Evolutionary conservation across 2,797 vertebrate genomes (phyloP).

Genomic region (Pangasius sanitwongsei): DNA sequence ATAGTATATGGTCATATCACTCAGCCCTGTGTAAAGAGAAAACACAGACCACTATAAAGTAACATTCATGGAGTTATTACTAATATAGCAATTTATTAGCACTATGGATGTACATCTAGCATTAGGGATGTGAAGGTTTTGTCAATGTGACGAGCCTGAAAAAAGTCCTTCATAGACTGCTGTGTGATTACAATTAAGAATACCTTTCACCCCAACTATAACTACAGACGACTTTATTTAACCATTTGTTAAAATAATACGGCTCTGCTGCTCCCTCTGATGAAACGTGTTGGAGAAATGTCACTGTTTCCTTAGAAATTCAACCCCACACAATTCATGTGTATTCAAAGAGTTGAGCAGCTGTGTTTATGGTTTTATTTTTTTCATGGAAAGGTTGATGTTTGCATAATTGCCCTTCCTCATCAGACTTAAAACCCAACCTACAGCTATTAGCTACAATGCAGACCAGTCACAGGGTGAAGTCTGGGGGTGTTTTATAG

Average conservation of each 20-base stretch:
- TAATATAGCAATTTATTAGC: background rate
- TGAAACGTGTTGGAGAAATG: background rate
- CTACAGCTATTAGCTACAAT: background rate
- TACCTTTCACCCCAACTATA: background rate
- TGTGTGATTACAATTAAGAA: background rate
- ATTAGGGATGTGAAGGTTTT: background rate
- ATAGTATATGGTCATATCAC: background rate
- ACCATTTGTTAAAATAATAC: background rate
- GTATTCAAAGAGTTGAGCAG: background rate
- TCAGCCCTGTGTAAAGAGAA: no score
- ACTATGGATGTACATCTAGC: background rate
- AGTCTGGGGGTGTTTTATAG: background rate
- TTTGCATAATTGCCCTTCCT: background rate
- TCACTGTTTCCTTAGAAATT: background rate
- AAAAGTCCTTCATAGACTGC: background rate
- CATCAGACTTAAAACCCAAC: background rate
- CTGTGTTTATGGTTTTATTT: background rate
- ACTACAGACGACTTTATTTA: background rate
- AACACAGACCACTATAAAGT: background rate
- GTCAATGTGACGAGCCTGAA: background rate
- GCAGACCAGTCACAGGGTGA: background rate
- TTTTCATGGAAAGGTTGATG: background rate
- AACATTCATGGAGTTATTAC: background rate
- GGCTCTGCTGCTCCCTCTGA: background rate
- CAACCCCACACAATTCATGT: no score